These are phyloP conservation scores for Himantopus leucocephalus DNA, from an alignment of 2,113 vertebrate genomes.

Conservation along the genomic window DNA sequence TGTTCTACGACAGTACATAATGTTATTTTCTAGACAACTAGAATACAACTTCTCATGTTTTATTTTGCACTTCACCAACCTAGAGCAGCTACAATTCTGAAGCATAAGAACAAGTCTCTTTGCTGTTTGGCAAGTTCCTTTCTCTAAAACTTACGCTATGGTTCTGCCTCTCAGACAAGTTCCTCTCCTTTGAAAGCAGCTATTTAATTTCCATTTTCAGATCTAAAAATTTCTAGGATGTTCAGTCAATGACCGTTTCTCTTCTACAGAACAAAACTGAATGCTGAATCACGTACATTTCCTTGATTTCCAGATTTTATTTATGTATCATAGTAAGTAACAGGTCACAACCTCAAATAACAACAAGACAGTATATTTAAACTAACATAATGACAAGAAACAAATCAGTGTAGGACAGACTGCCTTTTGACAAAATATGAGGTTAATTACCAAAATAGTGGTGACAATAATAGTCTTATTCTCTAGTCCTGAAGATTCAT, in stretches of 20 bases:
- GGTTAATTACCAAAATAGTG: slow-evolving; percentile 92
- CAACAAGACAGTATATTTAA: background rate
- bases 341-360: background rate
- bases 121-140: background rate
- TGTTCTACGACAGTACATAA: background rate
- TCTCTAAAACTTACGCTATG: background rate
- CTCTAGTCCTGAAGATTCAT: slow-evolving; percentile 93
- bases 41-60: background rate
- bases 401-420: slow-evolving; percentile 1
- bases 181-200: background rate
- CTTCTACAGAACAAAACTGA: background rate
- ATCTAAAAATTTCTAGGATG: background rate
- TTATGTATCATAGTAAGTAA: background rate
- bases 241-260: background rate
- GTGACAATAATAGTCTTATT: slow-evolving; percentile 99
- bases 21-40: background rate
- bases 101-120: background rate
- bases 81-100: background rate
- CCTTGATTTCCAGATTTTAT: background rate
- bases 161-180: background rate
- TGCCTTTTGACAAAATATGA: slow-evolving; percentile 53
- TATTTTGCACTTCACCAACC: background rate
- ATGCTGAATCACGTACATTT: background rate
- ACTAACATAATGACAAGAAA: background rate
- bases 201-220: background rate